phyloP scores from a whole-genome alignment of 2,113 vertebrate species.

The Cathartes aura region DNA sequence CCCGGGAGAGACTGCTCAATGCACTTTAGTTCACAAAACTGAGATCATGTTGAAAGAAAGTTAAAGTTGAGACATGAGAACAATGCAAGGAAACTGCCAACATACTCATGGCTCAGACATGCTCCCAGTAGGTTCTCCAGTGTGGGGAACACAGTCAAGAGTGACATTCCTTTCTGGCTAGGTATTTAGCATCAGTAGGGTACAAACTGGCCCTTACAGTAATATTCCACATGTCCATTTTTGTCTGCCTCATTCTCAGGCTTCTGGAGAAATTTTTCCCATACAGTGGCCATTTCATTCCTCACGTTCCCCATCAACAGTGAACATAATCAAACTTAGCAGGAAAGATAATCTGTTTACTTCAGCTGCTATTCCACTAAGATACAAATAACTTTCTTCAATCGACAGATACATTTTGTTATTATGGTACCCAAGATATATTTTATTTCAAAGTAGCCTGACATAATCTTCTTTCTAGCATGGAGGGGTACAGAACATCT shows the following conservation, averaged over 20 bases:
- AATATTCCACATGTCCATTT: neutral
- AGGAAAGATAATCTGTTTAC: neutral
- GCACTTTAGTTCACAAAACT: neutral
- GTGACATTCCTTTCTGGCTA: constrained; percentile 31
- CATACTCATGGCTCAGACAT: constrained; percentile 18
- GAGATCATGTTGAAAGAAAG: constrained; percentile 45
- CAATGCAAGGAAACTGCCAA: constrained; percentile 69
- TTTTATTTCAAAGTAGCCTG: neutral
- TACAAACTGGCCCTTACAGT: neutral
- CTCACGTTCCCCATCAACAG: neutral
- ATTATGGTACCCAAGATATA: neutral
- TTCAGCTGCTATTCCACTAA: neutral
- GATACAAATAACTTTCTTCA: neutral
- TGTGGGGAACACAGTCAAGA: neutral
- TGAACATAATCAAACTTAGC: neutral
- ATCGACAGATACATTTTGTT: neutral
- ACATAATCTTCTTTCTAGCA: neutral
- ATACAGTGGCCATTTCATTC: neutral
- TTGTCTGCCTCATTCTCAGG: neutral
- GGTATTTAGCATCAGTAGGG: constrained; percentile 2
- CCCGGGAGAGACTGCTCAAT: neutral
- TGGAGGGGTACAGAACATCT: neutral
- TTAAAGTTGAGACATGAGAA: constrained; percentile 53
- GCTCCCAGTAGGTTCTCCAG: constrained; percentile 27
- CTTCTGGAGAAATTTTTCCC: neutral